Base-by-base conservation (phyloP, 2,113 vertebrate genomes). In the Salminus brasiliensis region DNA sequence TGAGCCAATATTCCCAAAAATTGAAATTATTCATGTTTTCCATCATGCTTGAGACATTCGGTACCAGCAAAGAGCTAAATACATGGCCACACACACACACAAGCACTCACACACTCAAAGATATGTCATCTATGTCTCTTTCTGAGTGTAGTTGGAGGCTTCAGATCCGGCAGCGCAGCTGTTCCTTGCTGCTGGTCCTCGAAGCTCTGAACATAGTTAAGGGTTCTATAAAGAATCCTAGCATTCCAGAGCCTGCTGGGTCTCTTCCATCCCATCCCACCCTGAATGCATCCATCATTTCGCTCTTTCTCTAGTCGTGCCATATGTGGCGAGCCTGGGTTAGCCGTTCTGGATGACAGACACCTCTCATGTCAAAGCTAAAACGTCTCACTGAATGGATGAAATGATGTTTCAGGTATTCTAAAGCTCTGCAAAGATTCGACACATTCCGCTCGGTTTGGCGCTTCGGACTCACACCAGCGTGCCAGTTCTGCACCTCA, bases 151-250 rank as follows among this genome's bases (percentile, higher is more conserved):
- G 11, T 36, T 76, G 34, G 36, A 43, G 16, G 41, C 41, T 41
- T 30, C 36, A 45, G 18, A 21, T 78, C 57, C 11, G n/a, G 11
- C 83, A 71, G 75, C 87, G 85, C 90, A 91, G 90, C 88, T 92
- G 91, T 87, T 89, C 41, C 55, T 23, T 78, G 74, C 34, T 34
- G 71, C 69, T 75, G 49, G 15, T 52, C 32, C 49, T 53, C 72
- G 16, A 70, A 87, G 85, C 84, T 78, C 62, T 63, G 85, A 71
- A 82, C 80, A 73, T 82, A 73, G 82, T 66, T 43, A 60, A 88
- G 74, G 63, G 41, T 76, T 84, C 25, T 34, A 43, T 81, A 82
- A 87, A 85, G 83, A 85, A 84, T 79, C 63, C 67, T 36, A 49
- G 59, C 80, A 84, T 84, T 81, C 79, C 47, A 49, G 81, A 18